Conservation (phyloP, 37 sponge, comb jelly and placozoan genomes). For the Theonella swinhoei region DNA sequence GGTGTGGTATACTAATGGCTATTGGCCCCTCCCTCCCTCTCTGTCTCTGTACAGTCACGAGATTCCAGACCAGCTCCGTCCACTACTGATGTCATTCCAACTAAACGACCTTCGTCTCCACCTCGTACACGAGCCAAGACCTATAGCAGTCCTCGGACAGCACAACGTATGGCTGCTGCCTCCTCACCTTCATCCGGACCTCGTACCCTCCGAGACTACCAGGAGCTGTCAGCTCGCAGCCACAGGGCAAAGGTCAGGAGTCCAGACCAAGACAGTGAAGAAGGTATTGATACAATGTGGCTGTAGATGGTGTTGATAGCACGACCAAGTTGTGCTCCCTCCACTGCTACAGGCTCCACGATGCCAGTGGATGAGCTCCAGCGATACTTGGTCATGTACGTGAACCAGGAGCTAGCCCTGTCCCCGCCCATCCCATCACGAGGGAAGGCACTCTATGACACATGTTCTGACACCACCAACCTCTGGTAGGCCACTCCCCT, state of each 20-base stretch:
- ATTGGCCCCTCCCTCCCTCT: not conserved
- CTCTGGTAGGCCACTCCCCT: constrained; percentile 60
- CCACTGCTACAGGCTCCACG: not conserved
- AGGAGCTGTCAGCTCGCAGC: constrained; percentile 25
- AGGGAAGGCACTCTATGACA: constrained; percentile 66
- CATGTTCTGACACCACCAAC: constrained; percentile 43
- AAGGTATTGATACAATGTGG: not conserved
- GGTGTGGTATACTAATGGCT: no score
- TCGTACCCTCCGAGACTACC: constrained; percentile 48
- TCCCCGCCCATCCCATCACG: constrained; percentile 40
- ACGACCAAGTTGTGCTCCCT: not conserved
- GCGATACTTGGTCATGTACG: constrained; percentile 55
- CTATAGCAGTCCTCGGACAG: not conserved
- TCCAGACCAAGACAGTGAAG: not conserved
- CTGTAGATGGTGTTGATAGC: not conserved
- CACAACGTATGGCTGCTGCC: not conserved
- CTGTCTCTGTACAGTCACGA: no score
- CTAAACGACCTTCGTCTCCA: not conserved
- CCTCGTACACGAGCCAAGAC: constrained; percentile 18
- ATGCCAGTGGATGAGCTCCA: constrained; percentile 23
- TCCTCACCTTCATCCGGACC: not conserved
- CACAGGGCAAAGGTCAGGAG: not conserved
- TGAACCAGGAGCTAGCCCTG: constrained; percentile 43
- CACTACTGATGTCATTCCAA: constrained; percentile 15
- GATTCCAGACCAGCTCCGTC: no score